Evolutionary conservation across 2,797 vertebrate genomes (phyloP).

Genomic region (Rhinophrynus dorsalis): DNA sequence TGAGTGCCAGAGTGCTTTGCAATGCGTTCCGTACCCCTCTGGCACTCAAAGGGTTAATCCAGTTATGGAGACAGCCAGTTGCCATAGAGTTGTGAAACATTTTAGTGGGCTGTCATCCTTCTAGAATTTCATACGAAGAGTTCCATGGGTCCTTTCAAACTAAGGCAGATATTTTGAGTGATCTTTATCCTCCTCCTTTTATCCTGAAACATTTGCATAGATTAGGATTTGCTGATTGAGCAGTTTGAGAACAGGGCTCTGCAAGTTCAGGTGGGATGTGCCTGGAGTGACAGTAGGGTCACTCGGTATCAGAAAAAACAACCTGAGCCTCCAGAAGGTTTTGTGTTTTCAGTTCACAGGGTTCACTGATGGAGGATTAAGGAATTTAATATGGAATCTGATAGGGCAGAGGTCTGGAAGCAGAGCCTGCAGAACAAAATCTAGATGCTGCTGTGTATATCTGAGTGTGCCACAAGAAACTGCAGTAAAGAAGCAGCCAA

Average conservation of each 20-base stretch:
- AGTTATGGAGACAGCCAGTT: no score
- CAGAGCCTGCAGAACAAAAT: background rate
- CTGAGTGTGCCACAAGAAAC: background rate
- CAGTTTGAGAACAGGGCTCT: background rate
- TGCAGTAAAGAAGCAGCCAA: background rate
- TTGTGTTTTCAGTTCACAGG: background rate
- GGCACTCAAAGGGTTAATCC: no score
- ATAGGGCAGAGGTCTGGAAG: constrained; percentile 1
- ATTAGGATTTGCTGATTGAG: background rate
- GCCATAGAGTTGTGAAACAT: no score
- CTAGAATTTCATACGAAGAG: no score
- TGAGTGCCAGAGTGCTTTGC: no score
- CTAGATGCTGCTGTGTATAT: background rate
- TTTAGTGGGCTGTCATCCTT: no score
- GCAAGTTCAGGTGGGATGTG: background rate
- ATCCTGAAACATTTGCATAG: no score
- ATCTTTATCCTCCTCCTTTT: no score
- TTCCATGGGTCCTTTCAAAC: no score
- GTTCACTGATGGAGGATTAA: constrained; percentile 1
- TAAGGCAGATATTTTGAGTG: no score
- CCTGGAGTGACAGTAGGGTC: background rate
- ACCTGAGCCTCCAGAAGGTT: background rate
- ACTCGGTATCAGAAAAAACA: background rate
- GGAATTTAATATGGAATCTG: constrained; percentile 23
- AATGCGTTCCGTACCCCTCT: no score